Conservation (phyloP, 2,888 invertebrate species). For the Ashinkailepas kermadecensis region DNA sequence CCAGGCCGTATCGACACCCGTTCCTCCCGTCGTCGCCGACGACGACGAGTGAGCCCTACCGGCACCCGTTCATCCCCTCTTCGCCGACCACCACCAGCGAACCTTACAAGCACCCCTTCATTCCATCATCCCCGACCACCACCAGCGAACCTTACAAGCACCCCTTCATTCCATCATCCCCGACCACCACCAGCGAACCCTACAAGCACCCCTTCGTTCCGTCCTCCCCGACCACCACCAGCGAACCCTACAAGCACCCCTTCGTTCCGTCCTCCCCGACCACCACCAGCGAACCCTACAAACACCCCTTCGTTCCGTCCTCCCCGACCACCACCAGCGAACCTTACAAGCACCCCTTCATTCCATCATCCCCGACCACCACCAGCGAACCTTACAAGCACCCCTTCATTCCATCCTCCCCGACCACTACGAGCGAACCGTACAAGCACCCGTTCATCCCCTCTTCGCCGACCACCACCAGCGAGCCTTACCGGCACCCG, state of each 20-base stretch:
- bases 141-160: background rate
- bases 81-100: background rate
- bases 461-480: background rate
- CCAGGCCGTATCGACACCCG: background rate
- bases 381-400: background rate
- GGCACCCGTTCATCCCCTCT: background rate
- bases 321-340: background rate
- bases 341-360: background rate
- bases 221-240: background rate
- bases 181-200: background rate
- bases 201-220: background rate
- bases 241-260: background rate
- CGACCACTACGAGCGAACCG: background rate
- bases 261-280: background rate
- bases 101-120: background rate
- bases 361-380: background rate
- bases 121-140: background rate
- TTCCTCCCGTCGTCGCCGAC: background rate
- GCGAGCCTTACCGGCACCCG: background rate
- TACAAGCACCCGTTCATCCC: background rate
- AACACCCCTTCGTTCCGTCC: background rate
- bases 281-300: background rate
- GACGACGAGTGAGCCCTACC: background rate
- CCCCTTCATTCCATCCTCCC: background rate
- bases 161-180: background rate